Base-by-base conservation (phyloP, 1,140 invertebrate species). In the Papilio glaucus region DNA sequence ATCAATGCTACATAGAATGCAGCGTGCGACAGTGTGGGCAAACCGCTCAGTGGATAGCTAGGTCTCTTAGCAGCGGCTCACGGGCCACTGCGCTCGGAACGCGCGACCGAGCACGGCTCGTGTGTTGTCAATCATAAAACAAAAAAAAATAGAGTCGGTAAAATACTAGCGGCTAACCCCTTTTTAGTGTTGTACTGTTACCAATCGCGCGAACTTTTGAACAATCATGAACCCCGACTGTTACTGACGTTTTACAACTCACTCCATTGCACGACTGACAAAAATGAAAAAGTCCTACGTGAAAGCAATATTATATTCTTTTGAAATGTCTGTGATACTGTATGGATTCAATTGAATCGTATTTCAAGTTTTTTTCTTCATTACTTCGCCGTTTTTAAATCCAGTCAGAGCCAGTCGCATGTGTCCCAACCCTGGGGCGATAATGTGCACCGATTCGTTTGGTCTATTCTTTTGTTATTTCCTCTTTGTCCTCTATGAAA, bases 101-200 rank as follows among this genome's bases (percentile, higher is more conserved):
- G 88, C 81, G 87, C 88, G 87, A 89, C 88, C 89, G 90, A 89
- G 80, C 90, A 91, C 87, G 73, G 81, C 88, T 82, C 87, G 90
- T 91, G 89, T 91, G 85, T 87, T 90, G 90, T 91, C 90, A 91
- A 91, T 93, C 90, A 93, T 92, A 92, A 90, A 92, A 85, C 78
- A 84, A 88, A 87, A 85, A 88, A 91, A 88, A 85, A 85, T 29
- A 68, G 41, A 85, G 67, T 80, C 70, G 72, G 70, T 84, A 76
- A 86, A 90, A 88, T 89, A 89, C 85, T 81, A 87, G 73, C 77
- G 85, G 81, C 83, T 88, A 86, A 86, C 87, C 84, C 73, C 82
- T 86, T 78, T 86, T 86, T 90, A 86, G 83, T 77, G 77, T 80
- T 78, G 79, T 77, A 72, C 71, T 77, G 75, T 76, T 72, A 71